A percentile compares a stretch with the other conserved stretches of the same genome.
Evolutionary conservation across 2,113 vertebrate genomes (phyloP).

Genomic region (Pseudorectes ferrugineus): DNA sequence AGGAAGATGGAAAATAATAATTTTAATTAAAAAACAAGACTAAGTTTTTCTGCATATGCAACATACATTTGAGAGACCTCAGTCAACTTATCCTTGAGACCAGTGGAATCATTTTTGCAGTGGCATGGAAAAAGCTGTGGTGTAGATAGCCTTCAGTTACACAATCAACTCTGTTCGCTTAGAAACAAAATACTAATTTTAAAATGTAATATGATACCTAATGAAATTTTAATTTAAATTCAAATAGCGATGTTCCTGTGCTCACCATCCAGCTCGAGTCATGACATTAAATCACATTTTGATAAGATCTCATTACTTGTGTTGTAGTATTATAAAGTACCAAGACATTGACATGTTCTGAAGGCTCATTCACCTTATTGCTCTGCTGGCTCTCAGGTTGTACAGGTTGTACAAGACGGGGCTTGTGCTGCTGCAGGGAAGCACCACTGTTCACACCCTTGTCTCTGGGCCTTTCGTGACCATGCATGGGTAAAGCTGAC

Average conservation of each 20-base stretch:
- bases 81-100: not conserved
- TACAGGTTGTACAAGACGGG: not conserved
- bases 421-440: conserved; percentile 10
- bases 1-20: not conserved
- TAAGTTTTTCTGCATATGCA: not conserved
- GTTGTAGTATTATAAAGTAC: not conserved
- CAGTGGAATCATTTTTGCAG: not conserved
- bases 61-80: not conserved
- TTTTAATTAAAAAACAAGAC: not conserved
- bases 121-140: not conserved
- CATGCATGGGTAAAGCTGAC: conserved; percentile 11
- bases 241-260: not conserved
- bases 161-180: not conserved
- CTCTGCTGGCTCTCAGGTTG: not conserved
- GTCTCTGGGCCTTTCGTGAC: not conserved
- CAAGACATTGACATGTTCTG: not conserved
- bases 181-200: not conserved
- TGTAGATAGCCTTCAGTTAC: not conserved
- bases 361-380: not conserved
- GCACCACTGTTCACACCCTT: not conserved
- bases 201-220: not conserved
- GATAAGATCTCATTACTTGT: not conserved
- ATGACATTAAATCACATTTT: not conserved
- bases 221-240: not conserved
- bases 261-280: not conserved